These are phyloP conservation scores for Argyresthia goedartella DNA, from an alignment of 2,888 invertebrate genomes.

Conservation along the genomic window DNA sequence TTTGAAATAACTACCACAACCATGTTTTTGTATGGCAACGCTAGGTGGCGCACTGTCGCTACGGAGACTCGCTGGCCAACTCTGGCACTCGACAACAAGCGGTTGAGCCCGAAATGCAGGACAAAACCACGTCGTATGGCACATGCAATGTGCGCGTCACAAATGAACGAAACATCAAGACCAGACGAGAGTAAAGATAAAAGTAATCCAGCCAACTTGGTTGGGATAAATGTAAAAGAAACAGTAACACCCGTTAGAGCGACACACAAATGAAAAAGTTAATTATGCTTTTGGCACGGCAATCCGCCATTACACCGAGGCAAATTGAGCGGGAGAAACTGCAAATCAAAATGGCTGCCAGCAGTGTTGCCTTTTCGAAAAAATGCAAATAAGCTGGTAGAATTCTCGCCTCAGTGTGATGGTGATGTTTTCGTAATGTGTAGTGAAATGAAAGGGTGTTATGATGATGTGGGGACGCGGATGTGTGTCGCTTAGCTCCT, in stretches of 20 bases:
- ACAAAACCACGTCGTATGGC: conserved; percentile 25
- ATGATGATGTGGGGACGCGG: not conserved
- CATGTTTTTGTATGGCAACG: conserved; percentile 56
- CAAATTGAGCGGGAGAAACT: conserved; percentile 11
- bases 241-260: conserved; percentile 30
- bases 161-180: conserved; percentile 21
- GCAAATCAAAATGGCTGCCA: conserved; percentile 3
- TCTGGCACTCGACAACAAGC: conserved; percentile 26
- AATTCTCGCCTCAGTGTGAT: not conserved
- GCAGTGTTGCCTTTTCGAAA: not conserved
- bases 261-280: conserved; percentile 35
- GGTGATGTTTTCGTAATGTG: not conserved
- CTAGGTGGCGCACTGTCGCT: conserved; percentile 43
- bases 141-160: conserved; percentile 33
- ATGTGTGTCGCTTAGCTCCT: not conserved
- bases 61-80: conserved; percentile 24
- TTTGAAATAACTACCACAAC: conserved; percentile 69
- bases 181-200: conserved; percentile 15
- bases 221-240: conserved; percentile 52
- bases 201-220: conserved; percentile 58
- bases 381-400: not conserved
- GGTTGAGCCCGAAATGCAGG: conserved; percentile 24
- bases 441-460: not conserved
- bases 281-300: conserved; percentile 34
- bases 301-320: conserved; percentile 41